Evolutionary conservation across 2,113 vertebrate species (phyloP).

Genomic region (Mormyrus lacerda): DNA sequence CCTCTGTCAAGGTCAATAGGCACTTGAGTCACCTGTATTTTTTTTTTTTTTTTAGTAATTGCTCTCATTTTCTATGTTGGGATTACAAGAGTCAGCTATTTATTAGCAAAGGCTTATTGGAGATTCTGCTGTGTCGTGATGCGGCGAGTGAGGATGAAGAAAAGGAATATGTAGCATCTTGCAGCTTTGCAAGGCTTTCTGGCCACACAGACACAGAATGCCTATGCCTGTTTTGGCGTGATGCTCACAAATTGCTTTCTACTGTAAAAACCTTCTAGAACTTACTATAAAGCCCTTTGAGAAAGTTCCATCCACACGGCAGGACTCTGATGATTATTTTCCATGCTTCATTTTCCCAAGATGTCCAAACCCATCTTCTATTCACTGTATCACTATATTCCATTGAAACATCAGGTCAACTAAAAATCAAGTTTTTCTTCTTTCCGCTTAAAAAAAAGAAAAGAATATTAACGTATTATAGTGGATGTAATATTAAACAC

Average conservation of each 20-base stretch:
- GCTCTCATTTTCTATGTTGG: not conserved
- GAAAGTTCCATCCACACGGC: not conserved
- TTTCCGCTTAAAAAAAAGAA: not conserved
- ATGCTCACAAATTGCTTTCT: not conserved
- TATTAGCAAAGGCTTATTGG: not conserved
- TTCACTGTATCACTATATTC: no score
- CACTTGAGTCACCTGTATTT: not conserved
- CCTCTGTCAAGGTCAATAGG: not conserved
- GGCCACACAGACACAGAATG: not conserved
- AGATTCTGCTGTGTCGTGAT: not conserved
- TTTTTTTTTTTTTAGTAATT: not conserved
- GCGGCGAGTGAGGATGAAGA: not conserved
- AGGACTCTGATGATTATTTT: not conserved
- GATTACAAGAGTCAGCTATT: not conserved
- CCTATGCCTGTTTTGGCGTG: not conserved
- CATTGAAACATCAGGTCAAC: not conserved
- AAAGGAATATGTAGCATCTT: not conserved
- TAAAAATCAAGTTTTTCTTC: not conserved
- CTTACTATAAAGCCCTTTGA: not conserved
- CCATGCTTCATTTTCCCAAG: not conserved
- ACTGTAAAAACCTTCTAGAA: not conserved
- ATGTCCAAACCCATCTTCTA: not conserved
- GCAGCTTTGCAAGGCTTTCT: not conserved
- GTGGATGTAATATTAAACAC: not conserved
- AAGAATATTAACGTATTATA: not conserved